Percentiles rank a stretch among this genome's conserved stretches.
Conservation (phyloP, 2,113 vertebrate genomes). For the Forbesichthys papilliferus region DNA sequence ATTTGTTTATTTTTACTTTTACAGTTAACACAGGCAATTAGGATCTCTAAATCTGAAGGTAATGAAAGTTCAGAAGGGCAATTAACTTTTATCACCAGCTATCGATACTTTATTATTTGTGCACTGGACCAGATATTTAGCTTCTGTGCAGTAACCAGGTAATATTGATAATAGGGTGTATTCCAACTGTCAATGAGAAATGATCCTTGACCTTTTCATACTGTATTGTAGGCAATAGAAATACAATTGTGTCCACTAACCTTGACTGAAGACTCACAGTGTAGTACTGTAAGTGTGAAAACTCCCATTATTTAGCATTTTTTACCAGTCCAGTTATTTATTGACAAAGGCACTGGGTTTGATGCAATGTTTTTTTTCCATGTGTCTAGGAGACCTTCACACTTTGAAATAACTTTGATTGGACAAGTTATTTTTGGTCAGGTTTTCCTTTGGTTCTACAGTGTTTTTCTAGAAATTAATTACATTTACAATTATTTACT, state of each 20-base stretch:
- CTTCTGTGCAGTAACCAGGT: slow-evolving; percentile 33
- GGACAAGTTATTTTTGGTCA: neutral
- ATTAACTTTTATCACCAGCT: slow-evolving; percentile 4
- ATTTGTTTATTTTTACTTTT: too few relatives aligned
- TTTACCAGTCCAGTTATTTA: slow-evolving; percentile 45
- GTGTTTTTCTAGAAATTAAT: too few relatives aligned
- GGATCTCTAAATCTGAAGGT: slow-evolving; percentile 7
- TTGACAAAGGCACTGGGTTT: slow-evolving; percentile 37
- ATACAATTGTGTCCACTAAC: neutral
- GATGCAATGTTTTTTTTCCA: neutral
- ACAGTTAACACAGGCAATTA: neutral
- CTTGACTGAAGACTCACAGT: neutral
- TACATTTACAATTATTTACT: too few relatives aligned
- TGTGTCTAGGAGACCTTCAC: slow-evolving; percentile 38
- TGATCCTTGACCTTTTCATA: slow-evolving; percentile 23
- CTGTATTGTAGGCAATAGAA: neutral
- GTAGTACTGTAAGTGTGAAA: neutral
- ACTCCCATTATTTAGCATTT: neutral
- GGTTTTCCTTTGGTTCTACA: too few relatives aligned
- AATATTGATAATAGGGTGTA: neutral
- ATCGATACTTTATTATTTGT: slow-evolving; percentile 8
- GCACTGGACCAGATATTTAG: neutral
- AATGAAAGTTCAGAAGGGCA: neutral
- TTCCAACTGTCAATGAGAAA: neutral
- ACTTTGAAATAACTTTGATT: slow-evolving; percentile 51